phyloP scores from a whole-genome alignment of 2,113 vertebrate genomes.

The Syngnathus floridae region DNA sequence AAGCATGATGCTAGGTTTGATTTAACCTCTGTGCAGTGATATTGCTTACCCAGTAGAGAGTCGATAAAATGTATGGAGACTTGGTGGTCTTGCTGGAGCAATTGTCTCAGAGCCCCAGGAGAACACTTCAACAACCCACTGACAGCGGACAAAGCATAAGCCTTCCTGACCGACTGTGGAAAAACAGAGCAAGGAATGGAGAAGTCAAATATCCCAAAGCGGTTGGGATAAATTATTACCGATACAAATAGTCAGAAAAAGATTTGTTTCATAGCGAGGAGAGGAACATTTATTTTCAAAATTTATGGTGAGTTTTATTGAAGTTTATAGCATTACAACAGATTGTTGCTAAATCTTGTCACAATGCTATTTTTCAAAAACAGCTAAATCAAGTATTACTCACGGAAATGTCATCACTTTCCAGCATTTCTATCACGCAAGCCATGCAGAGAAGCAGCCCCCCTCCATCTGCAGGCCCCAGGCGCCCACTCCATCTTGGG shows the following conservation, averaged over 20 bases:
- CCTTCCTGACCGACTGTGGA: constrained; percentile 81
- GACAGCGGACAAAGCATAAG: constrained; percentile 72
- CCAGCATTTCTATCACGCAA: constrained; percentile 77
- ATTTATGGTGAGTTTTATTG: too few relatives aligned
- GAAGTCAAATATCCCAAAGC: background rate
- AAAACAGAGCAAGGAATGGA: constrained; percentile 9
- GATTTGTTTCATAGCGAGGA: too few relatives aligned
- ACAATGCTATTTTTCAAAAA: too few relatives aligned
- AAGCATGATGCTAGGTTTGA: constrained; percentile 8
- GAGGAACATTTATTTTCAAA: too few relatives aligned
- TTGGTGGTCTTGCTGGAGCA: constrained; percentile 74
- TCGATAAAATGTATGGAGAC: constrained; percentile 71
- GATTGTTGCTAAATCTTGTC: too few relatives aligned
- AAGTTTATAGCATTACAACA: too few relatives aligned
- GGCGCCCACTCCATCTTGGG: constrained; percentile 61
- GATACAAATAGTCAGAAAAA: background rate
- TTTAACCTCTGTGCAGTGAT: constrained; percentile 1
- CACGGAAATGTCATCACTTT: constrained; percentile 71
- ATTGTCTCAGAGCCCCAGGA: constrained; percentile 59
- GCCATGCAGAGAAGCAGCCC: constrained; percentile 73
- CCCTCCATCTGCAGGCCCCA: constrained; percentile 27
- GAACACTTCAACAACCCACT: constrained; percentile 68
- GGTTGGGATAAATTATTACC: background rate
- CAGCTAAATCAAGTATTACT: constrained; percentile 10
- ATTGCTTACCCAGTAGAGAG: constrained; percentile 79